phyloP scores from a whole-genome alignment of 2,888 invertebrate species.

The Epinotia demarniana region DNA sequence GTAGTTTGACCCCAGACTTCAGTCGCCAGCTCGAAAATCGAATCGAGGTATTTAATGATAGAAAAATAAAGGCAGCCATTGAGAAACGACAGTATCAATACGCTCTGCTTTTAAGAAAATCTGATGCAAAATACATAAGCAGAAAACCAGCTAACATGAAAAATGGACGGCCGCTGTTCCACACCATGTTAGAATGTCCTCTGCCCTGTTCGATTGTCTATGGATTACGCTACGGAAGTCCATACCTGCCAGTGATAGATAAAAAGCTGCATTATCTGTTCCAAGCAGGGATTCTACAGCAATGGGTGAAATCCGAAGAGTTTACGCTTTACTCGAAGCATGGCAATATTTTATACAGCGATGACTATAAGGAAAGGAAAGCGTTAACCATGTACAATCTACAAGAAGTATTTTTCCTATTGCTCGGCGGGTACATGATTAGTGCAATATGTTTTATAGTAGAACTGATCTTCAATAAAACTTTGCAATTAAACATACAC shows the following conservation, averaged over 20 bases:
- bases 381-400: slow-evolving; percentile 70
- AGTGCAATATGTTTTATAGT: slow-evolving; percentile 62
- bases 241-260: slow-evolving; percentile 79
- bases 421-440: slow-evolving; percentile 62
- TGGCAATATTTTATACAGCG: slow-evolving; percentile 50
- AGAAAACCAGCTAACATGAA: slow-evolving; percentile 63
- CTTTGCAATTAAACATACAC: background rate
- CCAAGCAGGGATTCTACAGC: slow-evolving; percentile 80
- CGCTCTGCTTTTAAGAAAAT: slow-evolving; percentile 79
- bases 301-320: slow-evolving; percentile 71
- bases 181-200: slow-evolving; percentile 80
- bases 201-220: slow-evolving; percentile 84
- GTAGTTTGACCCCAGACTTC: slow-evolving; percentile 57
- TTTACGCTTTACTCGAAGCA: slow-evolving; percentile 55
- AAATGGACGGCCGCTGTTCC: slow-evolving; percentile 76
- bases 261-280: slow-evolving; percentile 73
- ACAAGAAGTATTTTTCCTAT: slow-evolving; percentile 76
- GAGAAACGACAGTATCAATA: slow-evolving; percentile 71
- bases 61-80: slow-evolving; percentile 68
- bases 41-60: slow-evolving; percentile 69
- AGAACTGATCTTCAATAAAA: slow-evolving; percentile 58
- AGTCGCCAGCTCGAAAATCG: slow-evolving; percentile 62
- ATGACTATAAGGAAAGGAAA: slow-evolving; percentile 65
- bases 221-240: slow-evolving; percentile 84
- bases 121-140: slow-evolving; percentile 68